phyloP scores from a whole-genome alignment of 2,113 vertebrate species.

The Nymphicus hollandicus region DNA sequence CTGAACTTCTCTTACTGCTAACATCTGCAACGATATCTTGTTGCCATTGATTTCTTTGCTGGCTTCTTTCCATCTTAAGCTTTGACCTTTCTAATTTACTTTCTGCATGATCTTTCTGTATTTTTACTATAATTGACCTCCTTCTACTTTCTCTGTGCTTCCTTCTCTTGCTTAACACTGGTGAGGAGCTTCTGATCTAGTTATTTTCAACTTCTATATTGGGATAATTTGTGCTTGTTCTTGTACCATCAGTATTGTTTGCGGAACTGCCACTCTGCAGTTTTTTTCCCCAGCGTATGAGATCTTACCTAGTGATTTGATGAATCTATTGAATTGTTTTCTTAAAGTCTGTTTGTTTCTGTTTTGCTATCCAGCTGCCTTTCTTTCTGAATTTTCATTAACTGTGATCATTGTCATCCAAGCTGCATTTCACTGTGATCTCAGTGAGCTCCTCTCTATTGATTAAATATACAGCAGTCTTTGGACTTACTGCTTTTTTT shows the following conservation, averaged over 20 bases:
- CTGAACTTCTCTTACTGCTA: neutral
- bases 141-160: neutral
- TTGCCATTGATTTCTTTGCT: neutral
- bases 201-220: neutral
- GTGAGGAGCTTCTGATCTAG: neutral
- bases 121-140: neutral
- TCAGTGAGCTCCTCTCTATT: neutral
- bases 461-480: neutral
- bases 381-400: neutral
- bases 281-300: neutral
- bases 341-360: neutral
- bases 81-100: neutral
- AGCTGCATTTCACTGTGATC: neutral
- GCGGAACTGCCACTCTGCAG: neutral
- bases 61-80: neutral
- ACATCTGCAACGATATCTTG: neutral
- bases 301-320: neutral
- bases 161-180: neutral
- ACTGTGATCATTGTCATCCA: neutral
- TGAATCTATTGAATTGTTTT: neutral
- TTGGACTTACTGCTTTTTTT: neutral
- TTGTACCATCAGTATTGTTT: neutral
- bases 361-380: neutral
- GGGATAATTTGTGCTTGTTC: neutral
- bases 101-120: neutral